Evolutionary conservation across 1,140 invertebrate genomes (phyloP).

Genomic region (Drosophila novamexicana): DNA sequence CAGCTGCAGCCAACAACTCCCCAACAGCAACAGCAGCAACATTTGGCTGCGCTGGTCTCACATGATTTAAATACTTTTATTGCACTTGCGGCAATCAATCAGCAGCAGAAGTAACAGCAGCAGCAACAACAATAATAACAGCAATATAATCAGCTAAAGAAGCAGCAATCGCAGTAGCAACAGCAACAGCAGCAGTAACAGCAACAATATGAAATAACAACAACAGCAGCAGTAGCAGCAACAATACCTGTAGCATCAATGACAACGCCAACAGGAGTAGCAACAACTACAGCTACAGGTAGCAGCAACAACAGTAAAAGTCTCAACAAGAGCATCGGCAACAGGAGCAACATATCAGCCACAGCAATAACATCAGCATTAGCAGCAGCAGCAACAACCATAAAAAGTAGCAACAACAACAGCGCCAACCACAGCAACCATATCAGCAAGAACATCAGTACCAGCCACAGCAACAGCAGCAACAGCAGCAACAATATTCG

Average conservation of each 20-base stretch:
- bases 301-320: background rate
- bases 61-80: conserved; percentile 51
- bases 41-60: conserved; percentile 16
- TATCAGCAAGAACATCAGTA: background rate
- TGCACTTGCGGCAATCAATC: conserved; percentile 43
- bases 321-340: background rate
- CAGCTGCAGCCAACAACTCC: conserved; percentile 6
- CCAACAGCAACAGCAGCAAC: conserved; percentile 15
- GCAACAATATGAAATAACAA: background rate
- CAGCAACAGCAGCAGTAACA: background rate
- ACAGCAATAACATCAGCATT: background rate
- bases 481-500: background rate
- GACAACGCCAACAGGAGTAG: too few relatives aligned
- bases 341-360: background rate
- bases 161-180: background rate
- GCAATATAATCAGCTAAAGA: too few relatives aligned
- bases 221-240: background rate
- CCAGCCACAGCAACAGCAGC: background rate
- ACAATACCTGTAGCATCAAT: background rate
- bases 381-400: background rate
- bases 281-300: too few relatives aligned
- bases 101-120: conserved; percentile 11
- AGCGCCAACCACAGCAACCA: background rate
- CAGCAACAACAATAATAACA: background rate
- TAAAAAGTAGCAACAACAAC: background rate